phyloP scores from a whole-genome alignment of 2,797 vertebrate species.

The Ataeniobius toweri region DNA sequence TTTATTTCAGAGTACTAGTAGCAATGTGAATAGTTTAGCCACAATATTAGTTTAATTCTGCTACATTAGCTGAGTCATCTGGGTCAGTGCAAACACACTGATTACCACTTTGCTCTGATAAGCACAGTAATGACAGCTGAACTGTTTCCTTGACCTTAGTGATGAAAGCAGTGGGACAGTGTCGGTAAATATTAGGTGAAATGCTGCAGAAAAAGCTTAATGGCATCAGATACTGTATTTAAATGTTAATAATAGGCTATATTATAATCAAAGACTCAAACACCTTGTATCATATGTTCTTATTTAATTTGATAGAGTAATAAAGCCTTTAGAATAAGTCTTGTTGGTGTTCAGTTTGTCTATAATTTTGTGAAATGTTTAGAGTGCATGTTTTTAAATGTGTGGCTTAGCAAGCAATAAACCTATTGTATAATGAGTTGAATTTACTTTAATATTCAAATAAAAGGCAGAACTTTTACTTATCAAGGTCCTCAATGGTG shows the following conservation, averaged over 20 bases:
- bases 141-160: conserved; percentile 7
- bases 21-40: background rate
- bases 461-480: too few relatives aligned
- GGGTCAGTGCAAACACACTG: conserved; percentile 43
- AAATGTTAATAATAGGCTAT: conserved; percentile 85
- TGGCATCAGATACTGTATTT: conserved; percentile 82
- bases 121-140: conserved; percentile 12
- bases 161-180: conserved; percentile 38
- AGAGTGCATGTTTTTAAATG: background rate
- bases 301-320: conserved; percentile 87
- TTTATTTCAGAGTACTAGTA: background rate
- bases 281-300: conserved; percentile 82
- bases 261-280: conserved; percentile 80
- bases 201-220: conserved; percentile 62
- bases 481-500: too few relatives aligned
- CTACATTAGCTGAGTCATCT: conserved; percentile 16
- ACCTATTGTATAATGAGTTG: too few relatives aligned
- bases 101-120: conserved; percentile 11
- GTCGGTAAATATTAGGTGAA: conserved; percentile 51
- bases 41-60: background rate
- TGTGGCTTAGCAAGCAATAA: too few relatives aligned
- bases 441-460: too few relatives aligned
- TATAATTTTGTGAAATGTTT: background rate
- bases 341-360: conserved; percentile 2
- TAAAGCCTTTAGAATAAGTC: conserved; percentile 81